These are phyloP conservation scores for Phyllotreta striolata DNA, from an alignment of 2,888 invertebrate genomes.

Conservation along the genomic window DNA sequence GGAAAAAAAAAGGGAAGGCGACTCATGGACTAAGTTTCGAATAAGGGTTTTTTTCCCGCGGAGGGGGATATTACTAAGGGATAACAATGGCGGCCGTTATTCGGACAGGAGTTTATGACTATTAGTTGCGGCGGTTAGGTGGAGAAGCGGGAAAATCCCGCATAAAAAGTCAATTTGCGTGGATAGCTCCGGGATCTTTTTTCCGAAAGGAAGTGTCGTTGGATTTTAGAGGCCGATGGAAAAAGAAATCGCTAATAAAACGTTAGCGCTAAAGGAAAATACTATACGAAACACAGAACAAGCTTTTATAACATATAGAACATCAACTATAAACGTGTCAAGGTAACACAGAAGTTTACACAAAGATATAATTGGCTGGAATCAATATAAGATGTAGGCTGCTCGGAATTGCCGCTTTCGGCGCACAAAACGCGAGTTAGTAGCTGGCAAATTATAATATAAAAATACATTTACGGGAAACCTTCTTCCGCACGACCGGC, in stretches of 20 bases:
- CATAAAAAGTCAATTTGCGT: constrained; percentile 29
- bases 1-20: not conserved
- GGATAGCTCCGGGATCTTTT: constrained; percentile 22
- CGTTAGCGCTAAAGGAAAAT: not conserved
- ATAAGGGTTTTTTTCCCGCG: not conserved
- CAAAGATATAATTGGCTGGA: no score
- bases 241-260: constrained; percentile 10
- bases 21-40: constrained; percentile 9
- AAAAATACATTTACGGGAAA: no score
- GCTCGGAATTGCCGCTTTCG: no score
- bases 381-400: no score
- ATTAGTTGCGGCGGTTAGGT: constrained; percentile 22
- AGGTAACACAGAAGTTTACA: no score
- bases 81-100: constrained; percentile 8
- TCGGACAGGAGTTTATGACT: constrained; percentile 22
- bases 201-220: constrained; percentile 10
- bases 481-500: no score
- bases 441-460: no score
- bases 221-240: constrained; percentile 18
- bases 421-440: no score
- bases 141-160: constrained; percentile 22
- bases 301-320: no score
- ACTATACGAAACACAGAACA: no score
- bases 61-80: constrained; percentile 8
- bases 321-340: no score